phyloP scores from a whole-genome alignment of 2,797 vertebrate genomes.

The Malacoraja senta region DNA sequence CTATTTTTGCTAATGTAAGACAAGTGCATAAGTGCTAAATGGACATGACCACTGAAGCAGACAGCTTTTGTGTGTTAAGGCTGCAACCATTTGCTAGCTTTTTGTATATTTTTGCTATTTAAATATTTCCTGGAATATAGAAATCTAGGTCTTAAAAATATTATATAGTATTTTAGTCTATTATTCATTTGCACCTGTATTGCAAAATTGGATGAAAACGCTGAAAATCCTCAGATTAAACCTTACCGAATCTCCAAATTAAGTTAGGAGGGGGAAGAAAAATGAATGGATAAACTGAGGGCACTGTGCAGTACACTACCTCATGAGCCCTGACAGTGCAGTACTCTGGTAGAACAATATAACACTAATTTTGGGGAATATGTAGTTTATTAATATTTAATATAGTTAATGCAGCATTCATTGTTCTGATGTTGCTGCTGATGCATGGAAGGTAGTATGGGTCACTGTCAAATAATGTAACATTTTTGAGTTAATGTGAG shows the following conservation, averaged over 20 bases:
- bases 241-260: too few relatives aligned
- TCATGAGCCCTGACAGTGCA: accelerated
- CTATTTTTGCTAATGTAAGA: background rate
- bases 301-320: accelerated
- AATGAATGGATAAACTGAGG: background rate
- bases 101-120: background rate
- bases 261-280: too few relatives aligned
- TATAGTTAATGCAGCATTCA: background rate
- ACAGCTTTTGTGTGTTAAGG: background rate
- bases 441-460: background rate
- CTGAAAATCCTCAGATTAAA: too few relatives aligned
- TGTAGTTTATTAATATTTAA: background rate
- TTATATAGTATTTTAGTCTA: background rate
- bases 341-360: accelerated
- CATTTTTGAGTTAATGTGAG: background rate
- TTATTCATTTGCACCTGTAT: too few relatives aligned
- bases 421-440: background rate
- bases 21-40: too few relatives aligned
- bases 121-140: background rate
- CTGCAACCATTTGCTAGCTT: background rate
- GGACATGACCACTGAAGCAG: background rate
- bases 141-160: background rate
- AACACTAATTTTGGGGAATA: too few relatives aligned
- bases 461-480: background rate
- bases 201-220: background rate